These are phyloP conservation scores for Chaetorhynchus papuensis DNA, from an alignment of 2,113 vertebrate genomes.

Conservation along the genomic window DNA sequence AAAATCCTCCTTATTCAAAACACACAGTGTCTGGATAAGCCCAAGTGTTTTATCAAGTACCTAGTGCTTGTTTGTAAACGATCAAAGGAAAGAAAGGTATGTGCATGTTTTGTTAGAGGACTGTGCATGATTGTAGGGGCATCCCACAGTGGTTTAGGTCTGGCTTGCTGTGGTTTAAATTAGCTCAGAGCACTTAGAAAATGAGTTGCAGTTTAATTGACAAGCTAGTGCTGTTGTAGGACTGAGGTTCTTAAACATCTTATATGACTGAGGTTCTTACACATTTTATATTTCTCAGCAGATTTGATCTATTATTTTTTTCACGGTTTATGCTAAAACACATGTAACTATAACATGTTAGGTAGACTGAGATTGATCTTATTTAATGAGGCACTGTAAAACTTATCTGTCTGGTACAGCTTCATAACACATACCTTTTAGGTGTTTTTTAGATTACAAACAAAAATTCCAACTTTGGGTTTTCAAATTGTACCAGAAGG, in stretches of 20 bases:
- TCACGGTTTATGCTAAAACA: not conserved
- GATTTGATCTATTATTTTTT: not conserved
- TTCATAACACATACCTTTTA: not conserved
- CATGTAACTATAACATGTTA: not conserved
- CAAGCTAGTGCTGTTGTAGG: not conserved
- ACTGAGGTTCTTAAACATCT: not conserved
- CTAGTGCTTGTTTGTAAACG: not conserved
- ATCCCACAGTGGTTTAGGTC: not conserved
- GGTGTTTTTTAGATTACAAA: not conserved
- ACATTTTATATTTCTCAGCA: not conserved
- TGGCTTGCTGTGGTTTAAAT: not conserved
- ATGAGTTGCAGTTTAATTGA: not conserved
- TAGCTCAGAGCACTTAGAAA: not conserved
- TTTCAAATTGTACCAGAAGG: not conserved
- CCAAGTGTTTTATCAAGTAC: not conserved
- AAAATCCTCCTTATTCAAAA: not conserved
- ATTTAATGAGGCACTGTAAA: not conserved
- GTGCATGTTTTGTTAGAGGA: not conserved
- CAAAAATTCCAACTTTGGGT: not conserved
- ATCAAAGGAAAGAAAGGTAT: not conserved
- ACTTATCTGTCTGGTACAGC: not conserved
- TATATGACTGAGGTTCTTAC: not conserved
- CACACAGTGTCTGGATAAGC: not conserved
- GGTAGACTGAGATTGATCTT: not conserved
- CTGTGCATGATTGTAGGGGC: not conserved